Evolutionary conservation across 2,888 invertebrate species (phyloP), one percentile per base, ranked within the genome.

Genomic region (Nomada ferruginata): DNA sequence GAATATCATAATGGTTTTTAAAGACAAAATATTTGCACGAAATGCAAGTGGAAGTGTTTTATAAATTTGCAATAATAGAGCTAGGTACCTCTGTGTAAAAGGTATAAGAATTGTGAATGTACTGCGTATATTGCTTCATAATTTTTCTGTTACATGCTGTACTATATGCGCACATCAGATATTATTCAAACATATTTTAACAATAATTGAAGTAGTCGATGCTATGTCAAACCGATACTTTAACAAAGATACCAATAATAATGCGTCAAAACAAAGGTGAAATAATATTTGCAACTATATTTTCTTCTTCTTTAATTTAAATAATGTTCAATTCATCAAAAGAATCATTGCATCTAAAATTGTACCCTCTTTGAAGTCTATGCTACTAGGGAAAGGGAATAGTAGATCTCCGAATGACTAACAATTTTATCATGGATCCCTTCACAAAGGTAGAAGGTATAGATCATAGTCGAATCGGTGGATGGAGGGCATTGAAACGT

Each of bases 391-490:
- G 47, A 66, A 79, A 63, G 13, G 60, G 55, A 64, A 86, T 84
- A 71, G 71, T 65, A 61, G 68, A 76, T 47, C 78, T 63, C 50
- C 57, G 79, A 42, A 70, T 69, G 76, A 66, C 68, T 65, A 55
- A 71, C 88, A 83, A 88, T 86, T 81, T 78, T 65, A 83, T 85
- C 83, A 77, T 61, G 26, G 50, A 75, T 55, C 57, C 70, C 63
- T 63, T 64, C 57, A 36, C 60, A 26, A 57, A 53, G 57, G 52
- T 26, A 42, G 63, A 65, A 47, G 71, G 75, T 73, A 77, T 73
- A 68, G 68, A 76, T 74, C 61, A 36, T 68, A 69, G 26, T n/a
- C n/a, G 68, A 29, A 53, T 50, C 18, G 55, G 42, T 42, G 52
- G 59, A 57, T 53, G 44, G 50, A 42, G 29, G 55, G 68, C 47